These are phyloP conservation scores for Cuculus canorus DNA, from an alignment of 2,797 vertebrate genomes.

Conservation along the genomic window DNA sequence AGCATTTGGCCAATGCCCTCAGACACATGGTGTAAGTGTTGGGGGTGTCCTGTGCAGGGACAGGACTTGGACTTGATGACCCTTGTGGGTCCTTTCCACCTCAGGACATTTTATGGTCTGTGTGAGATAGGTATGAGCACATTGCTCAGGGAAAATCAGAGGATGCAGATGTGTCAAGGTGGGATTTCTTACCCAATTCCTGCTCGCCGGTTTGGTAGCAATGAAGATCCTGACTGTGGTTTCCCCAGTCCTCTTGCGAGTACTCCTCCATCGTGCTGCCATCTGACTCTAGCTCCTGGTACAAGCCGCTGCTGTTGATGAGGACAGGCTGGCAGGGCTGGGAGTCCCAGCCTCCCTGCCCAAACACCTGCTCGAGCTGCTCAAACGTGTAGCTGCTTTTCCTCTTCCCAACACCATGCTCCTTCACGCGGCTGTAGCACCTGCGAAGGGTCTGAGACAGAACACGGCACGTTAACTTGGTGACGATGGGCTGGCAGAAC, in stretches of 20 bases:
- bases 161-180: neutral
- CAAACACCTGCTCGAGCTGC: slow-evolving; percentile 99
- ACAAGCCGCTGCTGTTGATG: slow-evolving; percentile 98
- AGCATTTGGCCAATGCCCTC: too few species aligned
- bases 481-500: neutral
- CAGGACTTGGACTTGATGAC: too few species aligned
- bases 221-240: slow-evolving; percentile 92
- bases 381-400: slow-evolving; percentile 99
- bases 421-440: slow-evolving; percentile 99
- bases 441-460: slow-evolving; percentile 89
- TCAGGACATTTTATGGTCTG: too few species aligned
- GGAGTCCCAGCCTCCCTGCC: slow-evolving; percentile 98
- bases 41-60: too few species aligned
- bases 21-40: too few species aligned
- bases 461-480: slow-evolving; percentile 32
- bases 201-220: slow-evolving; percentile 93
- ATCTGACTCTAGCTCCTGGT: slow-evolving; percentile 98
- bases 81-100: too few species aligned
- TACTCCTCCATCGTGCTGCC: slow-evolving; percentile 97
- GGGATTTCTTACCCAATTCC: slow-evolving; percentile 86
- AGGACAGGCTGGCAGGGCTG: slow-evolving; percentile 96
- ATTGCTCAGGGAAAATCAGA: neutral
- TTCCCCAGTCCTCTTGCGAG: slow-evolving; percentile 98
- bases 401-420: slow-evolving; percentile 96
- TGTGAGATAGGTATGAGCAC: fast-evolving